Conservation (phyloP, 2,113 vertebrate species). For the Acinonyx jubatus region DNA sequence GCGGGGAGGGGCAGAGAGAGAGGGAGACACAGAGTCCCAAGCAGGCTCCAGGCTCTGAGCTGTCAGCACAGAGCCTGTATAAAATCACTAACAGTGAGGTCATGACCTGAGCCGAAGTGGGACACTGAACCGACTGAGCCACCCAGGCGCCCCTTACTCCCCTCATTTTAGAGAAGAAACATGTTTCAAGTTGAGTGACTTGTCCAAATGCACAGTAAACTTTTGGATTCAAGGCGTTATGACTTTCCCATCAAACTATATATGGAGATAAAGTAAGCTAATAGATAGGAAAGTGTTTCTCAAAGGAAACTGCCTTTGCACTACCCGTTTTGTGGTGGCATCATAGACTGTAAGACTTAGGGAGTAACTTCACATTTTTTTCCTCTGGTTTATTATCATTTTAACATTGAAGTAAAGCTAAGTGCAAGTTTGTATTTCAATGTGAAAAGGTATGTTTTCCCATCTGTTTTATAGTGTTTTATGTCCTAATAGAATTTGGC, state of each 20-base stretch:
- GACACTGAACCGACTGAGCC: too few species aligned
- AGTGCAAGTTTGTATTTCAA: background rate
- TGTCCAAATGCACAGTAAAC: background rate
- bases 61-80: too few species aligned
- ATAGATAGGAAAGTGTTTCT: background rate
- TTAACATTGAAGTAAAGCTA: background rate
- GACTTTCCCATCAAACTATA: background rate
- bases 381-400: background rate
- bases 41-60: too few species aligned
- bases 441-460: background rate
- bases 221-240: background rate
- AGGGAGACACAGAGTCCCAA: too few species aligned
- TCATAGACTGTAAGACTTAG: background rate
- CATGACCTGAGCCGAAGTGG: too few species aligned
- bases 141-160: background rate
- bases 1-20: too few species aligned
- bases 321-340: background rate
- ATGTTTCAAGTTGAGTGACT: background rate
- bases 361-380: background rate
- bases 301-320: background rate
- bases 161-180: background rate
- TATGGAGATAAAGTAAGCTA: background rate
- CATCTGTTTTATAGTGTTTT: background rate
- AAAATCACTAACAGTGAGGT: too few species aligned
- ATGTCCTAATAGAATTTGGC: background rate